Percentiles rank a stretch among this genome's conserved stretches.
Evolutionary conservation across 1,140 invertebrate genomes (phyloP).

Genomic region (Acyrthosiphon pisum): DNA sequence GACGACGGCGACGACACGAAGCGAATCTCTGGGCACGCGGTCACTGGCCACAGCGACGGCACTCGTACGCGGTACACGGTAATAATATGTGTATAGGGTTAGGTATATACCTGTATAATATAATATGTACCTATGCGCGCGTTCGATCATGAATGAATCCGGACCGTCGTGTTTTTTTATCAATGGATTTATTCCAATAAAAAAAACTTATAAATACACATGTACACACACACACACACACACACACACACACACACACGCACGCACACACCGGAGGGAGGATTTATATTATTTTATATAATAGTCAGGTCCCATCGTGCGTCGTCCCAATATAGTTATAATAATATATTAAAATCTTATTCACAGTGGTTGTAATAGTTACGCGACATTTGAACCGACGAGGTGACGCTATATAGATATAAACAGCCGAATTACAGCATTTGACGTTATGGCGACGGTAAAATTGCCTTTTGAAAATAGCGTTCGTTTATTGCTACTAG

Average conservation of each 20-base stretch:
- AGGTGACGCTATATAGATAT: no score
- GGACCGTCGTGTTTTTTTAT: neutral
- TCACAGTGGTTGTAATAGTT: no score
- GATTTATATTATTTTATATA: neutral
- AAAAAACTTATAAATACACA: neutral
- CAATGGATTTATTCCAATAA: neutral
- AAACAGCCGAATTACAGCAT: no score
- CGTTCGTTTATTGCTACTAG: no score
- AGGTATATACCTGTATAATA: neutral
- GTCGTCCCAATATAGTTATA: no score
- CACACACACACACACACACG: no score
- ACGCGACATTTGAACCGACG: no score
- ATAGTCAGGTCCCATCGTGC: neutral
- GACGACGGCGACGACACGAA: neutral
- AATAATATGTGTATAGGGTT: neutral
- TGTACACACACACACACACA: no score
- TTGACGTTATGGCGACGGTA: no score
- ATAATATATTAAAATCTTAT: no score
- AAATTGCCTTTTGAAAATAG: no score
- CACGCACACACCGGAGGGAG: neutral
- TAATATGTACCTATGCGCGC: neutral
- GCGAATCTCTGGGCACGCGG: neutral
- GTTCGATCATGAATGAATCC: conserved; percentile 20
- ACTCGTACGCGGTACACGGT: conserved; percentile 6
- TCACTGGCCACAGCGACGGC: neutral